phyloP scores from a whole-genome alignment of 2,888 invertebrate species.

The Meliscaeva auricollis region DNA sequence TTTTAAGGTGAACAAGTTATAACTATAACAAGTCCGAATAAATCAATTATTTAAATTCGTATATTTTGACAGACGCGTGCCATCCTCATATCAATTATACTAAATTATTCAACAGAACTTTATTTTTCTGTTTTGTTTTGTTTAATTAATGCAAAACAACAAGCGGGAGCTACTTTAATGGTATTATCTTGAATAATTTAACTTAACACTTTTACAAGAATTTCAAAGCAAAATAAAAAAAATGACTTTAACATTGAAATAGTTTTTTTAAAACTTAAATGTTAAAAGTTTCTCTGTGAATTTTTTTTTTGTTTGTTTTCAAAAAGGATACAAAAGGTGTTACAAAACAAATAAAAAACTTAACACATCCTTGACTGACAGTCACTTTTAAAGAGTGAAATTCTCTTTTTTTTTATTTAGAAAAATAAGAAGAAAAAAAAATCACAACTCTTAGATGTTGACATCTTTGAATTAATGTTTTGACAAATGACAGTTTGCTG shows the following conservation, averaged over 20 bases:
- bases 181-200: constrained; percentile 7
- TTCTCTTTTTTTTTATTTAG: neutral
- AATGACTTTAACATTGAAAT: constrained; percentile 5
- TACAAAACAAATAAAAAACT: neutral
- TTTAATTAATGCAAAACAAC: constrained; percentile 9
- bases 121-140: neutral
- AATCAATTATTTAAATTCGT: constrained; percentile 11
- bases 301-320: neutral
- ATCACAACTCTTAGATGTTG: constrained; percentile 10
- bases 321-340: neutral
- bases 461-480: constrained; percentile 32
- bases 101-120: neutral
- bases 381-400: constrained; percentile 11
- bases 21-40: neutral
- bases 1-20: neutral
- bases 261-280: neutral
- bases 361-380: neutral
- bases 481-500: constrained; percentile 28
- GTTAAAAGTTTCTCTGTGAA: neutral
- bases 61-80: constrained; percentile 24
- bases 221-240: neutral
- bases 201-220: constrained; percentile 8
- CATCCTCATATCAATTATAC: constrained; percentile 18
- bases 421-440: neutral
- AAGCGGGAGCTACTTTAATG: neutral